Evolutionary conservation across 2,888 invertebrate species (phyloP), one percentile per base, ranked within the genome.

Genomic region (Cordilura impudica): DNA sequence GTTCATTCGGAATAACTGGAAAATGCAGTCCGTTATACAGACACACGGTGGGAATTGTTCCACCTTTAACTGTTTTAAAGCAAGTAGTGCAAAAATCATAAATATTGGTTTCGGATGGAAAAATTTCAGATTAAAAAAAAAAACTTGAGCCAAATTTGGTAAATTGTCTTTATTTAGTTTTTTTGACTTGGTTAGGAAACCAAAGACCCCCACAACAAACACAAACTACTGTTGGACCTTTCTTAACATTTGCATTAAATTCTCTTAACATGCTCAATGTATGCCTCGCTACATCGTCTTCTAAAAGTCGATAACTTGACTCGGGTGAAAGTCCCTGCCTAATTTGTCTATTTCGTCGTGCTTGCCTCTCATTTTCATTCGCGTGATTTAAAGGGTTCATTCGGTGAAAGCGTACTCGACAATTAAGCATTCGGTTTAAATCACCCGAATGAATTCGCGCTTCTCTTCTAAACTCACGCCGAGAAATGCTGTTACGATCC

Each of bases 71-170:
- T 35, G 1, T 21, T 26, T 18, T 65, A 21, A 26, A 21, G 23
- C 65, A 73, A n/a, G 65, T 73, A 12, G 29, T 31, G 12, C 73
- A 73, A 26, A 58, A 73, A 10, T 65, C 56, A 4, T 49, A 65
- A 21, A 16, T 18, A 43, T 58, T 43, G 39, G 26, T 21, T 5
- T 49, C 58, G 1, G 56, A 58, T 12, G 49, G 73, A 18, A 67
- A 56, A 18, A 45, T n/a, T 2, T 29, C 26, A 2, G 31, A 29
- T 18, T 31, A 51, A n/a, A n/a, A 35, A 10, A 63, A 18, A 63
- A n/a, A n/a, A n/a, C n/a, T n/a, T 49, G 16, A n/a, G 26, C 4
- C 6, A 26, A 26, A 26, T 26, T 26, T 26, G 26, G 26, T 4
- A 4, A 26, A 26, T 26, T 26, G 3, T 3, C 6, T 3, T 4